Evolutionary conservation across 2,797 vertebrate species (phyloP), one percentile per base, ranked within the genome.

Genomic region (Kryptopterus vitreolus): DNA sequence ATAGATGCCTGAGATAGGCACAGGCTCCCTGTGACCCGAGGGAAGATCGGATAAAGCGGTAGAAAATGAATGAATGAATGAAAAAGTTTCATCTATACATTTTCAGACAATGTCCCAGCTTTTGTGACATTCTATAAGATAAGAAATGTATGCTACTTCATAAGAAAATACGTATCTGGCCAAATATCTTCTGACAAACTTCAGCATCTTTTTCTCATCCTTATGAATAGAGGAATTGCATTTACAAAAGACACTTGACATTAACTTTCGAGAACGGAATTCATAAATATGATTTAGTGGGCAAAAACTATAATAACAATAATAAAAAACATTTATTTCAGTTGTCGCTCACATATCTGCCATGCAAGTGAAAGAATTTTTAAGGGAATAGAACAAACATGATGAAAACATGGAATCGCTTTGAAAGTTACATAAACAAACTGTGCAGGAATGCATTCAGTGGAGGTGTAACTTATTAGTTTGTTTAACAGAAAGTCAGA

Each of bases 191-290:
- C 38, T 38, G 29, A 43, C 38, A 43, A 38, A 22, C 29, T 53
- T 29, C 16, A 16, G 22, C 43, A 61, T 20, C 69, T n/a, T 48
- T 15, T 29, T 43, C 10, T 43, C 38, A 43, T 43, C 38, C 46
- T 35, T 58, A 29, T 38, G 58, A 71, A 63, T 11, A 6, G 16
- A 35, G 29, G 31, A 7, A 38, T 38, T 46, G 35, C 24, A 68
- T 75, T 75, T 68, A 69, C 71, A 74, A 77, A 85, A 79, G 77
- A 76, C 83, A 81, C 70, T 81, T 81, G 81, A 53, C 24, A 55
- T 72, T 79, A 77, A 80, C 58, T 20, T 78, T 74, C 75, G 26
- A 76, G 61, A 80, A 74, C 48, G 76, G 59, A 76, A 46, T 66
- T 73, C 66, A 82, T 84, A 46, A 81, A 79, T n/a, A n/a, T 29